phyloP scores from a whole-genome alignment of 2,888 invertebrate genomes.

The Tachystola acroxantha region DNA sequence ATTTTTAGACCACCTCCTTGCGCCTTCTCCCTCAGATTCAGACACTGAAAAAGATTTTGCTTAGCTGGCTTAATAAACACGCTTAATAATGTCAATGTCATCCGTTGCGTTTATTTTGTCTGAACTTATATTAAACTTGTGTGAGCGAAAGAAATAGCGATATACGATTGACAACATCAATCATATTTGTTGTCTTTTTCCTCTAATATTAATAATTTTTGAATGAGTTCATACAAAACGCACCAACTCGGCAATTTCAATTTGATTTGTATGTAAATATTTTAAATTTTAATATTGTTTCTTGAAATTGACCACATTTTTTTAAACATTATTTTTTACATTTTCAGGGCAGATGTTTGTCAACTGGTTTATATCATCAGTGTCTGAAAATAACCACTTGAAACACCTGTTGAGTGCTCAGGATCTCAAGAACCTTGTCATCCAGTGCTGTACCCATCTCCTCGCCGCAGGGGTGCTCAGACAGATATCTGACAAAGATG shows the following conservation, averaged over 20 bases:
- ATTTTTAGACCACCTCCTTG: too few relatives aligned
- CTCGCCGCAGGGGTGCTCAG: conserved; percentile 91
- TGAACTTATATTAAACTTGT: neutral
- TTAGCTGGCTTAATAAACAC: neutral
- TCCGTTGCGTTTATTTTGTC: conserved; percentile 1
- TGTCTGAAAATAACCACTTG: conserved; percentile 83
- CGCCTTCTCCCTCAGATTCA: too few relatives aligned
- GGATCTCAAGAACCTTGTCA: conserved; percentile 86
- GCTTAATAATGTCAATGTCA: conserved; percentile 1
- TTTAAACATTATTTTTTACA: neutral
- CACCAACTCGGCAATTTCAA: neutral
- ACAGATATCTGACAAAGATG: conserved; percentile 87
- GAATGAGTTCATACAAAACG: neutral
- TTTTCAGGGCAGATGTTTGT: conserved; percentile 93
- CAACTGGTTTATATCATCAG: conserved; percentile 91
- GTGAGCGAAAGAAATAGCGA: neutral
- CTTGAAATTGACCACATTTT: neutral
- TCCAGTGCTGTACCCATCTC: conserved; percentile 92
- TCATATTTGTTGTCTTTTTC: neutral
- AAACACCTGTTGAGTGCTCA: conserved; percentile 80
- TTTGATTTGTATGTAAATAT: neutral
- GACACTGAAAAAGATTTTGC: too few relatives aligned
- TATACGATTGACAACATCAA: neutral
- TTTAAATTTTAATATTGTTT: neutral
- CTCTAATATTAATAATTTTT: neutral